These are phyloP conservation scores for Scomberomorus guttatus DNA, from an alignment of 2,797 vertebrate species.

Conservation along the genomic window DNA sequence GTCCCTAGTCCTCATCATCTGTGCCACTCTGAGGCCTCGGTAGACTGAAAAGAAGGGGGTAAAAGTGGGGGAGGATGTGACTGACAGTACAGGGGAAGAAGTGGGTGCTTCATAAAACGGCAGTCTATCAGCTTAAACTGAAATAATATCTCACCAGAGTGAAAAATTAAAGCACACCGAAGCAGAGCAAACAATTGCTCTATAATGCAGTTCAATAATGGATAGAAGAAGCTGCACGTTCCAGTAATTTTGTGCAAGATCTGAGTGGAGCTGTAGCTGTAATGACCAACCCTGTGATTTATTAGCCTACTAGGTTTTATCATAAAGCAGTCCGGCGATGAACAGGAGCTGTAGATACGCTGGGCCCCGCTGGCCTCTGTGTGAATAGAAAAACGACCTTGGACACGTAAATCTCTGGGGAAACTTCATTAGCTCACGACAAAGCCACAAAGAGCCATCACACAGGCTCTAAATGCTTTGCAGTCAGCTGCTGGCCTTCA, in stretches of 20 bases:
- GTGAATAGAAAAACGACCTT: conserved; percentile 72
- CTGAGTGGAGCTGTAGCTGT: conserved; percentile 20
- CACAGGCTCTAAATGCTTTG: conserved; percentile 54
- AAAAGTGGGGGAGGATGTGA: conserved; percentile 18
- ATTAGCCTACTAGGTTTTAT: conserved; percentile 64
- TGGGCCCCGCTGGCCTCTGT: conserved; percentile 46
- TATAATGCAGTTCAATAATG: conserved; percentile 17
- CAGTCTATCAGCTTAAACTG: neutral
- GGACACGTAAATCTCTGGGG: conserved; percentile 71
- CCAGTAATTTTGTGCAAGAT: conserved; percentile 34
- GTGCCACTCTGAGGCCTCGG: conserved; percentile 10
- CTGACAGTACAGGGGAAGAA: conserved; percentile 3
- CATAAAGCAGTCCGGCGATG: conserved; percentile 67
- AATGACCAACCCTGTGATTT: conserved; percentile 66
- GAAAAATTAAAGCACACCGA: conserved; percentile 17
- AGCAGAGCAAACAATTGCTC: conserved; percentile 19
- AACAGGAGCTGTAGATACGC: conserved; percentile 43
- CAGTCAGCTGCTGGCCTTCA: conserved; percentile 46
- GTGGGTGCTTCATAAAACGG: conserved; percentile 24
- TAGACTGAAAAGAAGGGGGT: neutral
- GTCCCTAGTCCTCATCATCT: conserved; percentile 37
- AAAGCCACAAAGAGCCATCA: conserved; percentile 65
- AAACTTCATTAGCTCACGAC: conserved; percentile 70
- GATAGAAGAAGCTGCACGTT: conserved; percentile 20
- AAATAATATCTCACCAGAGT: neutral